Evolutionary conservation across 1,140 invertebrate species (phyloP).

Genomic region (Drosophila ohnishii): DNA sequence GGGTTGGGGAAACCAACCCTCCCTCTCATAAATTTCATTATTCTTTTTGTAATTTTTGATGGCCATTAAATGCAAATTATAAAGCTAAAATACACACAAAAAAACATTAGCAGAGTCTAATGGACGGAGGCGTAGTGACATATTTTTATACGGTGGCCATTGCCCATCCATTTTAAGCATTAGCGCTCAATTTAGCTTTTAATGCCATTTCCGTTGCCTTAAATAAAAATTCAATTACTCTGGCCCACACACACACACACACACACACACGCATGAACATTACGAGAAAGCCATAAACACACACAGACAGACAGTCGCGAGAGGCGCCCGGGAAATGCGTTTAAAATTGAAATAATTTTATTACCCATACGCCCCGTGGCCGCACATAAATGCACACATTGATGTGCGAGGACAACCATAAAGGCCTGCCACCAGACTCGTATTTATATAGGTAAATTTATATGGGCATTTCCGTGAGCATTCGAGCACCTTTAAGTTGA

Average conservation of each 20-base stretch:
- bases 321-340: constrained; percentile 58
- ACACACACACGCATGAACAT: constrained; percentile 8
- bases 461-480: neutral
- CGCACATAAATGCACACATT: constrained; percentile 43
- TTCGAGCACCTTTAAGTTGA: constrained; percentile 3
- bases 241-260: constrained; percentile 25
- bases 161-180: constrained; percentile 47
- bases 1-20: neutral
- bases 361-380: constrained; percentile 66
- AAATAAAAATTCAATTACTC: constrained; percentile 79
- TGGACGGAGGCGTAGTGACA: constrained; percentile 43
- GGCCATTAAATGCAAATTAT: constrained; percentile 80
- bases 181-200: constrained; percentile 80
- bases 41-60: constrained; percentile 73
- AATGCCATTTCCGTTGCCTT: constrained; percentile 76
- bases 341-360: constrained; percentile 77
- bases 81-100: constrained; percentile 48
- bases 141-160: constrained; percentile 50
- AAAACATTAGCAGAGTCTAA: constrained; percentile 35
- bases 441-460: constrained; percentile 13
- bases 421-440: constrained; percentile 4
- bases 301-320: constrained; percentile 37
- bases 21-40: constrained; percentile 62
- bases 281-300: constrained; percentile 54
- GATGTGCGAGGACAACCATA: constrained; percentile 29